These are phyloP conservation scores for Noctua comes DNA, from an alignment of 2,888 invertebrate genomes.

Conservation along the genomic window DNA sequence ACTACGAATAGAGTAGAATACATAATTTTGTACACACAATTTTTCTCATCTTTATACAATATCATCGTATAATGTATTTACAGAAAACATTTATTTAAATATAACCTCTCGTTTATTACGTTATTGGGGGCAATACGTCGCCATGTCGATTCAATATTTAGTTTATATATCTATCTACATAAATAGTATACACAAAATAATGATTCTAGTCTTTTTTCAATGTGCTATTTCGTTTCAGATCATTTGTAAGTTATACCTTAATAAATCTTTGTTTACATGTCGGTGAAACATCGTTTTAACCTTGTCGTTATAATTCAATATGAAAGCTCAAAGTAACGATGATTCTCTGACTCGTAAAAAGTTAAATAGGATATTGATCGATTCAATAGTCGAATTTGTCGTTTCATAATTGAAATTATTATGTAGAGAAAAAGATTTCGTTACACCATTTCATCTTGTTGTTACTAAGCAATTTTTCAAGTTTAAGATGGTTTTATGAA, in stretches of 20 bases:
- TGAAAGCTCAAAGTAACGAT: conserved; percentile 35
- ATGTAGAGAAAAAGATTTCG: conserved; percentile 34
- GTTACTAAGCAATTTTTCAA: conserved; percentile 20
- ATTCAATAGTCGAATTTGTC: conserved; percentile 56
- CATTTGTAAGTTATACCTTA: conserved; percentile 55
- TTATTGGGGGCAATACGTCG: conserved; percentile 61
- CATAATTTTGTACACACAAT: conserved; percentile 64
- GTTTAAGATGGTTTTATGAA: conserved; percentile 21
- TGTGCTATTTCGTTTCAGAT: conserved; percentile 65
- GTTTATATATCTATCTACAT: conserved; percentile 66
- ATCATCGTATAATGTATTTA: conserved; percentile 60
- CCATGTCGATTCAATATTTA: conserved; percentile 63
- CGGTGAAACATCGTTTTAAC: conserved; percentile 26
- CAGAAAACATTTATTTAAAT: conserved; percentile 70
- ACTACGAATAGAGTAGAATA: conserved; percentile 54
- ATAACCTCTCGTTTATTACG: conserved; percentile 61
- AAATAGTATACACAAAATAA: conserved; percentile 83
- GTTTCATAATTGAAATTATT: conserved; percentile 30
- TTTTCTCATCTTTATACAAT: conserved; percentile 53
- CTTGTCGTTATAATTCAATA: conserved; percentile 40
- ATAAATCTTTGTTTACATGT: conserved; percentile 55
- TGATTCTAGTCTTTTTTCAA: conserved; percentile 70
- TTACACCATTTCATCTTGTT: conserved; percentile 27
- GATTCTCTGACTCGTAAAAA: conserved; percentile 40
- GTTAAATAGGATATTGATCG: conserved; percentile 39